phyloP scores from a whole-genome alignment of 2,888 invertebrate genomes.

The Acanthopleura granulata region DNA sequence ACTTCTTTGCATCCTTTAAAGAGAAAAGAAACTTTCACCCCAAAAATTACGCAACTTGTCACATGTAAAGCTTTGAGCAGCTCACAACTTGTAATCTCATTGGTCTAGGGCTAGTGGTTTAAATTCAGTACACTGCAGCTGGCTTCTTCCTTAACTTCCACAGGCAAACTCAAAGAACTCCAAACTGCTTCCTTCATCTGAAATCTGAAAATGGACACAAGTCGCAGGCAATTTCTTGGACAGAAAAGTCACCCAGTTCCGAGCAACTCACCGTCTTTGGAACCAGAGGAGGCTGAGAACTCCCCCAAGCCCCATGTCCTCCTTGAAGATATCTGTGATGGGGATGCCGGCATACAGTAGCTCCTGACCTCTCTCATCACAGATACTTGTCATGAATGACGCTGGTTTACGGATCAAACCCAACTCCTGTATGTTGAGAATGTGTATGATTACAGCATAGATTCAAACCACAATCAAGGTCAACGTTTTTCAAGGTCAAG shows the following conservation, averaged over 20 bases:
- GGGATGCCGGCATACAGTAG: constrained; percentile 95
- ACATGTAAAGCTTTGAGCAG: no score
- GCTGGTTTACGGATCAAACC: constrained; percentile 98
- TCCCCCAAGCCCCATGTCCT: constrained; percentile 97
- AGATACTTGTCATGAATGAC: constrained; percentile 99
- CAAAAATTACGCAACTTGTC: no score
- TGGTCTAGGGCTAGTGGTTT: no score
- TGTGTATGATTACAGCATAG: constrained; percentile 7
- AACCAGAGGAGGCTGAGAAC: constrained; percentile 98
- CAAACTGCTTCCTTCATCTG: no score
- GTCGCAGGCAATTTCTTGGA: no score
- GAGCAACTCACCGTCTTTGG: constrained; percentile 77
- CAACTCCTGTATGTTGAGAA: constrained; percentile 78
- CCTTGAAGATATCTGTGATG: constrained; percentile 85
- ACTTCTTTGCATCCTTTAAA: no score
- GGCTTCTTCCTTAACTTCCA: no score
- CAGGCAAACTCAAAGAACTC: no score
- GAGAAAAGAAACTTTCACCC: no score
- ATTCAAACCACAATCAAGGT: neutral
- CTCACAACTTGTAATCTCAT: no score
- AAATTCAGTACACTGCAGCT: no score
- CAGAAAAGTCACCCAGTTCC: neutral
- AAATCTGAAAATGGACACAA: no score
- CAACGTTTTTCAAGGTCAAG: neutral
- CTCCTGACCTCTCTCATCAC: constrained; percentile 98